These are phyloP conservation scores for Alexandromys fortis DNA, from an alignment of 2,113 vertebrate genomes.

Conservation along the genomic window DNA sequence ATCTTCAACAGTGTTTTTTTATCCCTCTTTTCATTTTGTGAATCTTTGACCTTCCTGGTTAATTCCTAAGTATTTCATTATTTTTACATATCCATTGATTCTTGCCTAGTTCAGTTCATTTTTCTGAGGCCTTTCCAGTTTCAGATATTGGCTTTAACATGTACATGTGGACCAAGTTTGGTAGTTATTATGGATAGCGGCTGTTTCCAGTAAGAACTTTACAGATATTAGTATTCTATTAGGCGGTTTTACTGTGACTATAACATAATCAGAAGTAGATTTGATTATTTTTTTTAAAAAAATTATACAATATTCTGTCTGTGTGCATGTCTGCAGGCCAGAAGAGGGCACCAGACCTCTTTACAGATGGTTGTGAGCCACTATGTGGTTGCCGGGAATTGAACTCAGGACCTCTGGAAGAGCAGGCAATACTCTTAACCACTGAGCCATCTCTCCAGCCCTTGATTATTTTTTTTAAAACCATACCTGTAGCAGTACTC, in stretches of 20 bases:
- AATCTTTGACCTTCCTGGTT: neutral
- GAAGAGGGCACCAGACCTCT: too few species aligned
- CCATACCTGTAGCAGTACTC: conserved; percentile 32
- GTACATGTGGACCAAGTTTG: neutral
- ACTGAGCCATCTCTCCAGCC: too few species aligned
- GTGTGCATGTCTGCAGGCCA: too few species aligned
- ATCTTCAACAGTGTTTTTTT: neutral
- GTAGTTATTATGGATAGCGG: neutral
- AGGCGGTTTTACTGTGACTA: conserved; percentile 25
- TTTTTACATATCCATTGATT: neutral
- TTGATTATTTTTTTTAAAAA: neutral
- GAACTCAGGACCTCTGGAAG: too few species aligned
- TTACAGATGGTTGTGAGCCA: too few species aligned
- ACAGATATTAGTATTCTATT: conserved; percentile 28
- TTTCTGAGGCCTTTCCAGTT: neutral
- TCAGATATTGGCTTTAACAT: neutral
- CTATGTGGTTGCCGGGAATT: too few species aligned
- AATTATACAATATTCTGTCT: too few species aligned
- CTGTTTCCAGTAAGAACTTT: conserved; percentile 16
- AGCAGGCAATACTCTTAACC: too few species aligned
- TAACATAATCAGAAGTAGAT: conserved; percentile 13
- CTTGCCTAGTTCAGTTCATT: neutral
- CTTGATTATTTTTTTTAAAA: neutral
- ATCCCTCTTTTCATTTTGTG: neutral
- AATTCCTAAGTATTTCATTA: neutral